These are phyloP conservation scores for Petromus typicus DNA, from an alignment of 2,113 vertebrate genomes.

Conservation along the genomic window DNA sequence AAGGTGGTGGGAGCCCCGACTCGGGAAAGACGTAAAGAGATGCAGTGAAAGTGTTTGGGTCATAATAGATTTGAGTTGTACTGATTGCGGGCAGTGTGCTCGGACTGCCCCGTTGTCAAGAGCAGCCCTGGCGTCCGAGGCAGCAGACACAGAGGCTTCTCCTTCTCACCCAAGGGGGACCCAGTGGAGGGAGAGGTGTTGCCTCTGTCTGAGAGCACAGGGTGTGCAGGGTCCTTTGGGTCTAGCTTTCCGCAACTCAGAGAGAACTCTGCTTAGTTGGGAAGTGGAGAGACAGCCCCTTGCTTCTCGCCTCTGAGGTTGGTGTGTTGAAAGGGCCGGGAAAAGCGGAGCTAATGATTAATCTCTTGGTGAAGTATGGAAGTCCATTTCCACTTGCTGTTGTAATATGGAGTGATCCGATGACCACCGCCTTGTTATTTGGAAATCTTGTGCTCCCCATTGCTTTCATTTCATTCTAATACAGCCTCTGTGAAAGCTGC, in stretches of 20 bases:
- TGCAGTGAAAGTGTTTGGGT: neutral
- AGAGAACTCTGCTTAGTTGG: neutral
- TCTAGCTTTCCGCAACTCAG: neutral
- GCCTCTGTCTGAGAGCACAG: neutral
- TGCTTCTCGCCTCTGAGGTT: neutral
- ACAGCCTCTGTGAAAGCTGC: constrained; percentile 68
- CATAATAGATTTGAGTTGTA: constrained; percentile 26
- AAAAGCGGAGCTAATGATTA: constrained; percentile 21
- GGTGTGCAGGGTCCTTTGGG: neutral
- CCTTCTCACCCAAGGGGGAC: neutral
- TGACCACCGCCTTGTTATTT: constrained; percentile 69
- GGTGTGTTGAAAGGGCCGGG: neutral
- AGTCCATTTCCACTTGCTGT: constrained; percentile 41
- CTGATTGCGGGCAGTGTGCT: neutral
- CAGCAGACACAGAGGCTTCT: neutral
- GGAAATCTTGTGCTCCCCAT: constrained; percentile 67
- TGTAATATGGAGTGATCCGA: constrained; percentile 68
- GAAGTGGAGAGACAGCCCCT: neutral
- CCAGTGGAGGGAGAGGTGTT: neutral
- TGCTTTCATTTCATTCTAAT: constrained; percentile 69
- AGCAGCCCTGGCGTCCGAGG: neutral
- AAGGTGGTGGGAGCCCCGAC: neutral
- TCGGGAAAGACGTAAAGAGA: constrained; percentile 11
- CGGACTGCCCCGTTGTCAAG: neutral
- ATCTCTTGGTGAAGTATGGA: constrained; percentile 59